Evolutionary conservation across 2,113 vertebrate species (phyloP).

Genomic region (Naja naja): DNA sequence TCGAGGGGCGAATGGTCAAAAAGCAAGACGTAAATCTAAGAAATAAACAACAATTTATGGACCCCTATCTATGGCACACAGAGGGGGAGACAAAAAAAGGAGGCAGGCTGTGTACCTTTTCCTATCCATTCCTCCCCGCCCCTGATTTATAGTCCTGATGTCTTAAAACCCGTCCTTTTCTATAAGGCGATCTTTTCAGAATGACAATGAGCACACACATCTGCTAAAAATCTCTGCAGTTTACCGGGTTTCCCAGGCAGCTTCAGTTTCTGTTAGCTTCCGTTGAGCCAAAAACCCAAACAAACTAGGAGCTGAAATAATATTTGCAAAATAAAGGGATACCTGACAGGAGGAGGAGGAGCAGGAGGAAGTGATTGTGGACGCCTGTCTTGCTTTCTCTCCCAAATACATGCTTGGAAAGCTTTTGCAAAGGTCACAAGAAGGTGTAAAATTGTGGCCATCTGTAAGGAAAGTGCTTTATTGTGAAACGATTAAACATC

Average conservation of each 20-base stretch:
- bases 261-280: background rate
- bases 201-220: background rate
- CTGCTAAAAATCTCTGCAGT: background rate
- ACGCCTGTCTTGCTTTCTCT: background rate
- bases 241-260: background rate
- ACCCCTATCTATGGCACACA: background rate
- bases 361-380: background rate
- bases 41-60: background rate
- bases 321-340: constrained; percentile 7
- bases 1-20: background rate
- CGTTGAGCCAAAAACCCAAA: background rate
- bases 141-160: background rate
- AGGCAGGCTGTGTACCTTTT: background rate
- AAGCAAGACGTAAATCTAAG: background rate
- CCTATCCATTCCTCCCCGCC: background rate
- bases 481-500: background rate
- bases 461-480: background rate
- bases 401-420: background rate
- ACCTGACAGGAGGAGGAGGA: background rate
- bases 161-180: background rate
- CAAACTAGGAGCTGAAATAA: background rate
- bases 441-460: background rate
- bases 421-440: background rate
- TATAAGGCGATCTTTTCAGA: background rate
- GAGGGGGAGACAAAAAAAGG: no score